A percentile compares a stretch with the other conserved stretches of the same genome.
Conservation (phyloP, 2,888 invertebrate genomes). For the Dryobotodes eremita region DNA sequence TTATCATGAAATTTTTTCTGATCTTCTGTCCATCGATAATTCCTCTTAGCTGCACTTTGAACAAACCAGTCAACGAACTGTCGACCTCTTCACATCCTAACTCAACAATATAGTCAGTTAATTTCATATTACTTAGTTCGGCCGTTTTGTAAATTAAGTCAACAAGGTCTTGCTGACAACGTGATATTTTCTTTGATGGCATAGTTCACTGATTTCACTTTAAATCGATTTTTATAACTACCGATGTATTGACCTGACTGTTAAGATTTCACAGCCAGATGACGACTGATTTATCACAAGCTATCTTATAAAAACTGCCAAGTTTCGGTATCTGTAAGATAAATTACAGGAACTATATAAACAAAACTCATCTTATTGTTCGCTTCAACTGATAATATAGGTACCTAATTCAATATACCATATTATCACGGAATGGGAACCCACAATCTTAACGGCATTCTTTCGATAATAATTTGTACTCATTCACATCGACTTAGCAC, state of each 20-base stretch:
- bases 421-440: slow-evolving; percentile 18
- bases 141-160: slow-evolving; percentile 78
- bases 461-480: slow-evolving; percentile 9
- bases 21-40: slow-evolving; percentile 75
- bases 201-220: slow-evolving; percentile 69
- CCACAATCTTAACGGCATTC: slow-evolving; percentile 41
- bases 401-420: slow-evolving; percentile 13
- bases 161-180: slow-evolving; percentile 75
- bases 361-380: slow-evolving; percentile 23
- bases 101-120: slow-evolving; percentile 72
- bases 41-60: slow-evolving; percentile 77
- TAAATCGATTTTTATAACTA: slow-evolving; percentile 42
- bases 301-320: slow-evolving; percentile 52
- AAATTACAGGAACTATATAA: slow-evolving; percentile 43
- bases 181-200: slow-evolving; percentile 81
- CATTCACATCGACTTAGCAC: slow-evolving; percentile 16
- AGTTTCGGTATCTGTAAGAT: slow-evolving; percentile 49
- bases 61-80: slow-evolving; percentile 74
- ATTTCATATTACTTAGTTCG: slow-evolving; percentile 70
- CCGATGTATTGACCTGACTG: slow-evolving; percentile 40
- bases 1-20: slow-evolving; percentile 73
- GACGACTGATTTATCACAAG: slow-evolving; percentile 49
- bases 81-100: slow-evolving; percentile 79
- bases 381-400: slow-evolving; percentile 15
- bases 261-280: slow-evolving; percentile 25